Percentiles rank a stretch among this genome's conserved stretches.
These are phyloP conservation scores for Chaunax sp. DNA, from an alignment of 2,797 vertebrate species.

Conservation along the genomic window DNA sequence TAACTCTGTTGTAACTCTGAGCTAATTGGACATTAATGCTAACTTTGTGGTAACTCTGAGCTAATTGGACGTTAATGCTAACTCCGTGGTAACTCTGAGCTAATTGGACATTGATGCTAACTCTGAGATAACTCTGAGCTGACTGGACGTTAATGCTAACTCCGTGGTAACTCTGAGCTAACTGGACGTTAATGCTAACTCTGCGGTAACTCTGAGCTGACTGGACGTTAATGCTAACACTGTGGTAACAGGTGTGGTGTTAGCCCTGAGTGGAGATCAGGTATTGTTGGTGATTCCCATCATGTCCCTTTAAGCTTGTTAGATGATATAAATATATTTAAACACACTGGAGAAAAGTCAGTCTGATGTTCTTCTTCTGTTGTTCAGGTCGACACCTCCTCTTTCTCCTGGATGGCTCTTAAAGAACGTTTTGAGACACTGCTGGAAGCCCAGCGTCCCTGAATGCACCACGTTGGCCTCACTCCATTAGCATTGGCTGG, in stretches of 20 bases:
- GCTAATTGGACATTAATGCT: no score
- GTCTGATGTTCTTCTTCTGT: background rate
- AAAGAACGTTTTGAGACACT: constrained; percentile 87
- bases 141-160: background rate
- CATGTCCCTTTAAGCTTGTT: background rate
- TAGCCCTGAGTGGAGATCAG: no score
- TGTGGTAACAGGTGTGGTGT: no score
- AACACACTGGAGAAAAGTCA: fast-evolving
- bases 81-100: no score
- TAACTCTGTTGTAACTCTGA: no score
- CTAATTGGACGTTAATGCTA: no score
- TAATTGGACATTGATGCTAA: no score
- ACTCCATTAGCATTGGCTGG: constrained; percentile 16
- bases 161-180: background rate
- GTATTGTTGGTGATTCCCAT: no score
- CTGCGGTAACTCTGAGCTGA: background rate
- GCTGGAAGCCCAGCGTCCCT: constrained; percentile 83
- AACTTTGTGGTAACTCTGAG: no score
- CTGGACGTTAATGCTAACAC: no score
- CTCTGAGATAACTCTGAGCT: background rate
- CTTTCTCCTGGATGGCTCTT: constrained; percentile 90
- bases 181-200: background rate
- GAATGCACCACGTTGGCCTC: constrained; percentile 46
- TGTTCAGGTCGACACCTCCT: constrained; percentile 85
- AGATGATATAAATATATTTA: no score